Conservation (phyloP, 2,797 vertebrate genomes). For the Sphenodon punctatus region DNA sequence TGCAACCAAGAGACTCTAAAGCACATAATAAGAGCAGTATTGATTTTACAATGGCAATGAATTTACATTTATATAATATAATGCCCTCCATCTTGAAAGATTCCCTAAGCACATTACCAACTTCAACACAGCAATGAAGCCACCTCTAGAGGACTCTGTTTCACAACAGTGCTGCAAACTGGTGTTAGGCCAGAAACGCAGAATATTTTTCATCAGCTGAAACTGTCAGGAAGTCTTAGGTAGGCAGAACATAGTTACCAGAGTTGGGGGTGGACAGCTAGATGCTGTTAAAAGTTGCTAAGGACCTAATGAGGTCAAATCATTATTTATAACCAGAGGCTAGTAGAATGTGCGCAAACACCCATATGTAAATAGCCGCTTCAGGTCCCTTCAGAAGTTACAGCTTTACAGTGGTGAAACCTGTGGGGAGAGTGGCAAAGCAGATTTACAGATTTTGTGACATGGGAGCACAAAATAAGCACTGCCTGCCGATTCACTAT, state of each 20-base stretch:
- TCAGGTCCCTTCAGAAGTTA: no score
- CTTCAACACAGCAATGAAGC: not conserved
- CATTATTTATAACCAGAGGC: not conserved
- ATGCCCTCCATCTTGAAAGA: constrained; percentile 6
- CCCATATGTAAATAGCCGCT: not conserved
- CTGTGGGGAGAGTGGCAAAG: no score
- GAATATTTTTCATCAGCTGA: not conserved
- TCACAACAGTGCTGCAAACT: not conserved
- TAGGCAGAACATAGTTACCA: not conserved
- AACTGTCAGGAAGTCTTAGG: not conserved
- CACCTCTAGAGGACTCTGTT: not conserved
- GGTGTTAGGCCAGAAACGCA: not conserved
- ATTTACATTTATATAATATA: constrained; percentile 17
- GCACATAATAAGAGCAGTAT: constrained; percentile 3
- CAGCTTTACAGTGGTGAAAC: no score
- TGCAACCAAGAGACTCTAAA: not conserved
- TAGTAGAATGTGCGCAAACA: constrained; percentile 12
- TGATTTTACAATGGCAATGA: constrained; percentile 13
- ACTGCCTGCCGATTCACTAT: no score
- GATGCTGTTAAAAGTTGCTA: not conserved
- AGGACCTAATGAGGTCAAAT: not conserved
- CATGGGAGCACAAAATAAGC: no score
- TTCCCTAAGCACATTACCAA: not conserved
- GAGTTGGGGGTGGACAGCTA: not conserved
- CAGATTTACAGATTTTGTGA: no score